Evolutionary conservation across 2,113 vertebrate species (phyloP), one percentile per base, ranked within the genome.

Genomic region (Cricetomys ansorgei): DNA sequence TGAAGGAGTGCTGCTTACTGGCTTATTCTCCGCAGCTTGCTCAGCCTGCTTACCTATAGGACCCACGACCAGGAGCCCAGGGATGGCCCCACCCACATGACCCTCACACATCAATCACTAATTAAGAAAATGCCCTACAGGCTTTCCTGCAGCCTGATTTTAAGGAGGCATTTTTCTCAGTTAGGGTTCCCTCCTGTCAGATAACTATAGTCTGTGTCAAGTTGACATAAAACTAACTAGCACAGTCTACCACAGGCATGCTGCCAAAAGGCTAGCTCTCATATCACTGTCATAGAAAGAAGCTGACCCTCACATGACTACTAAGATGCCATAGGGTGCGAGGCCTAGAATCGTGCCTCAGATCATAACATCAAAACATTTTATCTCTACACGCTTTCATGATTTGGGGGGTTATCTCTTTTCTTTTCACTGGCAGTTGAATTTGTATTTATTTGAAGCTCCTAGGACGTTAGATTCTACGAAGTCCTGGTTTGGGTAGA

Each of bases 351-450:
- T 87, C 25, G 13, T 53, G 43, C n/a, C 81, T 95, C 72, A 79
- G 75, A 45, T 83, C 15, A 4, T 77, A n/a, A 59, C 43, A 84
- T n/a, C 50, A 91, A 40, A 91, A 80, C 10, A 84, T 80, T 69
- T 86, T 53, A n/a, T 83, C 62, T 34, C 67, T n/a, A 34, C 31
- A 3, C 59, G 50, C 17, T 50, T 34, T n/a, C 37, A 13, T 25
- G 25, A 50, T 37, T 27, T 67, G 81, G 23, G 16, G 40, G 45
- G 69, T 21, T 37, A 67, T 19, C 67, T 12, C 34, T 96, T 91
- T 37, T 79, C 19, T 94, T 88, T 87, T 37, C 59, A 73, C 89
- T 31, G 57, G 50, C 34, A 91, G 69, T 59, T 96, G 59, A 64
- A 81, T 67, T 91, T 94, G 7, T 45, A 81, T 50, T 48, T 86